Evolutionary conservation across 2,888 invertebrate species (phyloP).

Genomic region (Nephrotoma appendiculata): DNA sequence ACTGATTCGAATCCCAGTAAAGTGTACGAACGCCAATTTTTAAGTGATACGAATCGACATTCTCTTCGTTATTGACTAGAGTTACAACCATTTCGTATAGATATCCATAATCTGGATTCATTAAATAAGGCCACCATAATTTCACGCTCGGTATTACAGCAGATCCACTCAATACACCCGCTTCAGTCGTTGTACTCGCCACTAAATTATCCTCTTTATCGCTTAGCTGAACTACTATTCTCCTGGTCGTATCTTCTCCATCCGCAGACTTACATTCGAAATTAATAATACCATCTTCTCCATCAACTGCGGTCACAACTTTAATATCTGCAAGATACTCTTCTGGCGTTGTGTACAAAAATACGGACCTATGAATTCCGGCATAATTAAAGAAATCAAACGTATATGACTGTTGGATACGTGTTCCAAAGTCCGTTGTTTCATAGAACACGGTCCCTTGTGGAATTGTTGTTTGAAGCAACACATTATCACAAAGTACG

Average conservation of each 20-base stretch:
- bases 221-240: slow-evolving; percentile 31
- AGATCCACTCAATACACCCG: slow-evolving; percentile 36
- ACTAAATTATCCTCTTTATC: slow-evolving; percentile 41
- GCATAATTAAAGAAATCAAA: slow-evolving; percentile 99
- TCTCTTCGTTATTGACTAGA: slow-evolving; percentile 11
- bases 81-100: slow-evolving; percentile 50
- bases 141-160: slow-evolving; percentile 54
- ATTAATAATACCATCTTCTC: slow-evolving; percentile 40
- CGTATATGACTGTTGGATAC: slow-evolving; percentile 59
- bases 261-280: slow-evolving; percentile 20
- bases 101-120: slow-evolving; percentile 66
- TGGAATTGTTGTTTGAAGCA: slow-evolving; percentile 75
- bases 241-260: slow-evolving; percentile 7
- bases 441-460: slow-evolving; percentile 45
- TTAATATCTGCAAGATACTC: slow-evolving; percentile 75
- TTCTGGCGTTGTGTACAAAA: slow-evolving; percentile 73
- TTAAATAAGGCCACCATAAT: slow-evolving; percentile 89
- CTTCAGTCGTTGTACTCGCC: slow-evolving; percentile 36
- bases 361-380: slow-evolving; percentile 87
- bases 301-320: slow-evolving; percentile 53
- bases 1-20: slow-evolving; percentile 55
- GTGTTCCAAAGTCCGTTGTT: slow-evolving; percentile 41
- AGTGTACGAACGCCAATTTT: slow-evolving; percentile 78
- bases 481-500: slow-evolving; percentile 87
- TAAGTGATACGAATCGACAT: slow-evolving; percentile 64